A percentile compares a stretch with the other conserved stretches of the same genome.
These are phyloP conservation scores for Antechinus stuartii DNA, from an alignment of 2,113 vertebrate species.

Conservation along the genomic window DNA sequence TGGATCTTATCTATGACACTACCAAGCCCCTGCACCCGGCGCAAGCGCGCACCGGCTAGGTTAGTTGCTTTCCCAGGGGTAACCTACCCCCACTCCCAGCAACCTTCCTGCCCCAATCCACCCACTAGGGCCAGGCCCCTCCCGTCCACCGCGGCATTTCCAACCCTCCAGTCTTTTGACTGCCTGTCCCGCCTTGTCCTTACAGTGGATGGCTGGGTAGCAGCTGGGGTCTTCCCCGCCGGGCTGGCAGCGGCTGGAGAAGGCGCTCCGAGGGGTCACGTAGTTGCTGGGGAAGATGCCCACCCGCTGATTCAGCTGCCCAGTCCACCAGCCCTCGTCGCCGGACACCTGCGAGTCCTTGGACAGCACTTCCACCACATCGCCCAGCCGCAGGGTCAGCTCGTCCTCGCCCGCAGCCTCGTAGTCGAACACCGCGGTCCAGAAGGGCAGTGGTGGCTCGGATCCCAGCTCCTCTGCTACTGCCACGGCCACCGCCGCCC, in stretches of 20 bases:
- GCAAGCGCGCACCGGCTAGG: neutral
- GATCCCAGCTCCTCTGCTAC: conserved; percentile 72
- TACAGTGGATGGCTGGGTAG: conserved; percentile 86
- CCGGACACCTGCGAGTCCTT: conserved; percentile 96
- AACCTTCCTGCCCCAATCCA: neutral
- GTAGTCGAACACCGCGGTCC: conserved; percentile 98
- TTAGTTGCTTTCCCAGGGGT: neutral
- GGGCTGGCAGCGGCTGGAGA: conserved; percentile 83
- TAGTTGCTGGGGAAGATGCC: conserved; percentile 98
- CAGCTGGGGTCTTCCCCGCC: conserved; percentile 80
- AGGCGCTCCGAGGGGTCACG: conserved; percentile 90
- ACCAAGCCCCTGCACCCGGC: neutral
- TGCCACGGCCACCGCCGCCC: conserved; percentile 55
- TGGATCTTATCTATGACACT: neutral
- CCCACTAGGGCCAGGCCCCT: neutral
- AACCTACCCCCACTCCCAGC: neutral
- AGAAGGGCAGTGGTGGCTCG: conserved; percentile 82
- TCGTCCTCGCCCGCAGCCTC: conserved; percentile 96
- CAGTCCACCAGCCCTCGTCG: conserved; percentile 98
- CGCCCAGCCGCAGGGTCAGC: conserved; percentile 94
- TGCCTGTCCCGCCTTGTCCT: conserved; percentile 69
- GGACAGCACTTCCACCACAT: conserved; percentile 95
- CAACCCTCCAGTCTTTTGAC: neutral
- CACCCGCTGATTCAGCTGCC: conserved; percentile 94
- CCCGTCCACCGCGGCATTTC: neutral